Conservation (phyloP, 2,888 invertebrate species). For the Hyposoter didymator region DNA sequence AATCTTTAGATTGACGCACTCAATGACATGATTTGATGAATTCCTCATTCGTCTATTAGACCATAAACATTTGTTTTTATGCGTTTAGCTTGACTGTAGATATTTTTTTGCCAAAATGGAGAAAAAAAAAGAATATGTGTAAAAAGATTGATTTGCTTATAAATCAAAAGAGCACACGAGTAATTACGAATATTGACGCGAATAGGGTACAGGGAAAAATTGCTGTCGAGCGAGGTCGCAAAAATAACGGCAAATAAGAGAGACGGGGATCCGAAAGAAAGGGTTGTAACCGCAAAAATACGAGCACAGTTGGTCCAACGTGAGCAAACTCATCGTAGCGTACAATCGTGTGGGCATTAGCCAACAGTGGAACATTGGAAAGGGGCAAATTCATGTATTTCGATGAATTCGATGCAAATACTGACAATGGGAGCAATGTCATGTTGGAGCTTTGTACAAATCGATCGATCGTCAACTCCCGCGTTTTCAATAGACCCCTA, state of each 20-base stretch:
- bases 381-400: conserved; percentile 43
- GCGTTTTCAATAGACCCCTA: conserved; percentile 63
- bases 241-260: not conserved
- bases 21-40: not conserved
- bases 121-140: not conserved
- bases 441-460: conserved; percentile 20
- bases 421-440: conserved; percentile 29
- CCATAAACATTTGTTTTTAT: no score
- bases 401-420: conserved; percentile 55
- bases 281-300: conserved; percentile 58
- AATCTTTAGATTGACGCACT: not conserved
- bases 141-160: not conserved
- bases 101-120: not conserved
- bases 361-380: conserved; percentile 36
- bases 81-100: no score
- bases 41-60: no score
- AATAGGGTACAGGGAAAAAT: not conserved
- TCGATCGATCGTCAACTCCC: conserved; percentile 51
- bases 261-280: conserved; percentile 16
- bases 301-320: conserved; percentile 62
- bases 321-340: conserved; percentile 60
- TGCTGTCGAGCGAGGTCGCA: not conserved
- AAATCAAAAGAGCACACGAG: not conserved
- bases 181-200: not conserved
- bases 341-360: conserved; percentile 38